These are phyloP conservation scores for Axea sp. DNA, from an alignment of 2,888 invertebrate species.

Conservation along the genomic window DNA sequence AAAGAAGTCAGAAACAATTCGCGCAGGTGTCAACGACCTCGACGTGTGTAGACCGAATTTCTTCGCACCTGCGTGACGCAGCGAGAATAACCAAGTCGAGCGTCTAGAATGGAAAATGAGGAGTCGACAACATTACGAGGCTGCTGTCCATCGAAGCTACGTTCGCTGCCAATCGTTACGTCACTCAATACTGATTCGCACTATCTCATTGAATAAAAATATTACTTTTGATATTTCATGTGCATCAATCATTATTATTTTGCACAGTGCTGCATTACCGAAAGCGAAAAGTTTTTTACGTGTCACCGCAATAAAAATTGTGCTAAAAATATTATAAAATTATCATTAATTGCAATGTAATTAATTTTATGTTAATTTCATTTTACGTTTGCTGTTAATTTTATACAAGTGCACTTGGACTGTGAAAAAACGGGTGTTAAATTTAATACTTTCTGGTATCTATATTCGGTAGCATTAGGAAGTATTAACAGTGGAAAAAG, in stretches of 20 bases:
- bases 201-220: slow-evolving; percentile 8
- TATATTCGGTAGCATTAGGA: too few relatives aligned
- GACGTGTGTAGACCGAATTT: slow-evolving; percentile 59
- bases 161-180: slow-evolving; percentile 34
- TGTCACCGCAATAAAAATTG: too few relatives aligned
- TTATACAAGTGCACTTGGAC: too few relatives aligned
- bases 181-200: slow-evolving; percentile 33
- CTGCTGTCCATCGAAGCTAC: slow-evolving; percentile 36
- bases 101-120: slow-evolving; percentile 61
- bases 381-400: too few relatives aligned
- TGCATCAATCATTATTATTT: slow-evolving; percentile 27
- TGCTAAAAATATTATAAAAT: too few relatives aligned
- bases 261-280: not conserved
- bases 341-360: too few relatives aligned
- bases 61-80: slow-evolving; percentile 62
- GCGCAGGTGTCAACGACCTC: slow-evolving; percentile 58
- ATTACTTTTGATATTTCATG: slow-evolving; percentile 13
- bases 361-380: too few relatives aligned
- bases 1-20: slow-evolving; percentile 56
- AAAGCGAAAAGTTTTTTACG: too few relatives aligned
- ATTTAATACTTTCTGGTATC: too few relatives aligned
- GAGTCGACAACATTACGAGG: slow-evolving; percentile 32
- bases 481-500: too few relatives aligned
- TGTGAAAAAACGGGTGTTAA: too few relatives aligned
- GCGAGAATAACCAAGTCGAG: slow-evolving; percentile 54